These are phyloP conservation scores for Caracal caracal DNA, from an alignment of 2,113 vertebrate species.

Conservation along the genomic window DNA sequence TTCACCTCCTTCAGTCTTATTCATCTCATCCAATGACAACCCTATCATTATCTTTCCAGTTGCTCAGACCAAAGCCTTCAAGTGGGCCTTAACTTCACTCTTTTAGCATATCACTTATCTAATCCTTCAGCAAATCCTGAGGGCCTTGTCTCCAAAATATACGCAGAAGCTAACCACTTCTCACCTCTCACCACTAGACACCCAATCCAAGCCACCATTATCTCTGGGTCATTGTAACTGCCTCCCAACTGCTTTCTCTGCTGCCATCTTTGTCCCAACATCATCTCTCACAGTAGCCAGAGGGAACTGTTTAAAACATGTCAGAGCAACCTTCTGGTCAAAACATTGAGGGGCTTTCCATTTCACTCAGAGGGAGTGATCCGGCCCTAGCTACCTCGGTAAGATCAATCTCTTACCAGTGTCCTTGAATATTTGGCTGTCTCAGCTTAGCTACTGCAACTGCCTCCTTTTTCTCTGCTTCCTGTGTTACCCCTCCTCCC, in stretches of 20 bases:
- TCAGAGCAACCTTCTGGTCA: background rate
- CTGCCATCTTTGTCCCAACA: background rate
- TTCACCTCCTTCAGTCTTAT: background rate
- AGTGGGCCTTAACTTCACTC: background rate
- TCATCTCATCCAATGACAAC: background rate
- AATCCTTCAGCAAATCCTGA: background rate
- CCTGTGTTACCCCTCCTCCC: fast-evolving
- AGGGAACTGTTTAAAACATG: background rate
- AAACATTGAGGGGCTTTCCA: background rate
- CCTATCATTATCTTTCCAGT: background rate
- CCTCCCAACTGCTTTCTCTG: background rate
- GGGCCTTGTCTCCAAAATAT: background rate
- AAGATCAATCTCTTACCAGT: background rate
- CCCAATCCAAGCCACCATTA: background rate
- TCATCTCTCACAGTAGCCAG: background rate
- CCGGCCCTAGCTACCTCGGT: background rate
- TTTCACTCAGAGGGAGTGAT: background rate
- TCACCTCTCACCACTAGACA: background rate
- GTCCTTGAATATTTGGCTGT: background rate
- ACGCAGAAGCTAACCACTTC: background rate
- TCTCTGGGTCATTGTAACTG: background rate
- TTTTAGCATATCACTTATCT: background rate
- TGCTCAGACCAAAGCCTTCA: background rate
- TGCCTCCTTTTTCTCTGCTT: background rate
- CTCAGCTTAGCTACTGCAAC: background rate